Evolutionary conservation across 2,888 invertebrate species (phyloP).

Genomic region (Epiblema foenella): DNA sequence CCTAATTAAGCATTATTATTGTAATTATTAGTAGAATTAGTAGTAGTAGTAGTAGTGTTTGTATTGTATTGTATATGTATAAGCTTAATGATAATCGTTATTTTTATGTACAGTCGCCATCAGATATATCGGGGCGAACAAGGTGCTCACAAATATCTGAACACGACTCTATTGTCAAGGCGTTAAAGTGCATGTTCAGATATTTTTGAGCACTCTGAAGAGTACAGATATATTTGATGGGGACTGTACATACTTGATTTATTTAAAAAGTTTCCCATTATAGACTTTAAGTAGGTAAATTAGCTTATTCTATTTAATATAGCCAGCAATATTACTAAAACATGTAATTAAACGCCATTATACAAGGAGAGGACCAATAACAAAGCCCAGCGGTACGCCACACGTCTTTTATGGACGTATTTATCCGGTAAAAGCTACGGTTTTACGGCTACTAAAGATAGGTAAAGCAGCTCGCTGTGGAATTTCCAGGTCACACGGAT

Average conservation of each 20-base stretch:
- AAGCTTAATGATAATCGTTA: neutral
- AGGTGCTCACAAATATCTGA: no score
- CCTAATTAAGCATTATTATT: no score
- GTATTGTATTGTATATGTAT: no score
- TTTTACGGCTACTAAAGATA: constrained; percentile 42
- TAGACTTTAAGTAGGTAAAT: neutral
- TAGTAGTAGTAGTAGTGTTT: no score
- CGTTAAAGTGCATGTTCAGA: no score
- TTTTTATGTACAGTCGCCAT: no score
- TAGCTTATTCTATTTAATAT: neutral
- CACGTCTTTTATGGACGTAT: constrained; percentile 28
- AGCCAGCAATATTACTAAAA: neutral
- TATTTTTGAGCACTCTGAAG: no score
- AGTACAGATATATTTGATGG: no score
- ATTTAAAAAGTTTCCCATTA: neutral
- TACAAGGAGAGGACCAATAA: constrained; percentile 3
- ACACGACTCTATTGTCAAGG: no score
- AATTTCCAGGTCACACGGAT: constrained; percentile 39
- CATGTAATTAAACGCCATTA: neutral
- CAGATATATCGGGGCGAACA: no score
- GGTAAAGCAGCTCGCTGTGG: constrained; percentile 27
- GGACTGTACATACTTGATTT: no score
- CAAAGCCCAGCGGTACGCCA: constrained; percentile 1
- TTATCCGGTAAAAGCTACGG: constrained; percentile 33
- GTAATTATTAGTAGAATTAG: no score